Percentiles rank a stretch among this genome's conserved stretches.
These are phyloP conservation scores for Amblyteles armatorius DNA, from an alignment of 2,888 invertebrate genomes.

Conservation along the genomic window DNA sequence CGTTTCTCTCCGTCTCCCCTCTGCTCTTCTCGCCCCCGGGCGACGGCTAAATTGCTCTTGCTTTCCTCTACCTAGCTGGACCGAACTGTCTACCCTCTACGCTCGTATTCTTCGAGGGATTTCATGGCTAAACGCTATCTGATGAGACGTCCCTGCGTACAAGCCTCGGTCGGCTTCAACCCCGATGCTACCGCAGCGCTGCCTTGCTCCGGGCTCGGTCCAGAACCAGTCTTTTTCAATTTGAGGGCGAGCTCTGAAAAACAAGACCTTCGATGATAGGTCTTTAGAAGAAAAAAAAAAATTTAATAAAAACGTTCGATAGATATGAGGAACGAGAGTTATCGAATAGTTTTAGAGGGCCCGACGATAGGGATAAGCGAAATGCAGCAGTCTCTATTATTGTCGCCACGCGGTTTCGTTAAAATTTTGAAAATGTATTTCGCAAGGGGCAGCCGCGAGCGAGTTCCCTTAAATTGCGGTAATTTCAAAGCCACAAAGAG, in stretches of 20 bases:
- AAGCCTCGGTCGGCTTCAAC: constrained; percentile 51
- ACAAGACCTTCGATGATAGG: background rate
- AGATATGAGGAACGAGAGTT: too few relatives aligned
- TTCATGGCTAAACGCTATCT: constrained; percentile 80
- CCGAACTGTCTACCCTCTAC: constrained; percentile 8
- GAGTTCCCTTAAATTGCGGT: constrained; percentile 26
- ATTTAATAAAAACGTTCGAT: background rate
- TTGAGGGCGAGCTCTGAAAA: background rate
- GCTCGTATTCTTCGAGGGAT: constrained; percentile 66
- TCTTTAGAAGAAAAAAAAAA: background rate
- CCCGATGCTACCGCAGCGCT: constrained; percentile 7
- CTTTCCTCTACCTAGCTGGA: constrained; percentile 18
- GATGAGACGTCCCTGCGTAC: constrained; percentile 80
- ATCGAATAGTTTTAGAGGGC: background rate
- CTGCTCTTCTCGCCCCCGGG: background rate
- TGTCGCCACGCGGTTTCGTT: background rate
- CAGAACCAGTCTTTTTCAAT: background rate
- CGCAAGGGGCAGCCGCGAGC: background rate
- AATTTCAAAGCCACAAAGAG: constrained; percentile 12
- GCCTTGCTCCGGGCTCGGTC: background rate
- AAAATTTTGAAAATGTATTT: background rate
- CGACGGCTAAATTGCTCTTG: background rate
- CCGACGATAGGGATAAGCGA: background rate
- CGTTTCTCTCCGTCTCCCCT: constrained; percentile 18
- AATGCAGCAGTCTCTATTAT: background rate